These are phyloP conservation scores for Drosophila greeni DNA, from an alignment of 2,888 invertebrate genomes.

Conservation along the genomic window DNA sequence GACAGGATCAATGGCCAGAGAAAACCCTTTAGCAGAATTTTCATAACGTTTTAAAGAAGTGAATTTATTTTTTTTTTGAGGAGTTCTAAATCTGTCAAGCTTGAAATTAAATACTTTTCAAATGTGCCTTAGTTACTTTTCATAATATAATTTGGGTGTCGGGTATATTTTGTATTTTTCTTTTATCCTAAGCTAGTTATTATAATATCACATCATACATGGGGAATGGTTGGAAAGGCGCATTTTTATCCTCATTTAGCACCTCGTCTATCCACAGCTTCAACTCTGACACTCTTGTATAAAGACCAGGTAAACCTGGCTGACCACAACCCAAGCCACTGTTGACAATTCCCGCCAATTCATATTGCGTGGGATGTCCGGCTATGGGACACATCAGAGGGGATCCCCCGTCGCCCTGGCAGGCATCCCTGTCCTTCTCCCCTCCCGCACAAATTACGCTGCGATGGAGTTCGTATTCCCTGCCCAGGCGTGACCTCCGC, in stretches of 20 bases:
- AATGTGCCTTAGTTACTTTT: not conserved
- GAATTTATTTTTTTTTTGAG: not conserved
- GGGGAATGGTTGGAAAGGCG: not conserved
- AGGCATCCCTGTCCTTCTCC: not conserved
- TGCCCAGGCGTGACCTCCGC: not conserved
- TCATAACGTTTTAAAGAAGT: not conserved
- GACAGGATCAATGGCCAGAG: too few relatives aligned
- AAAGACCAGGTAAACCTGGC: not conserved
- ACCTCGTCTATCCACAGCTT: conserved; percentile 4
- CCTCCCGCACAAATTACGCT: conserved; percentile 7
- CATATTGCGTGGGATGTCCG: not conserved
- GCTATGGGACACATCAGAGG: conserved; percentile 19
- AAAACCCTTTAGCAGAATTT: too few relatives aligned
- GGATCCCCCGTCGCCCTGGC: conserved; percentile 11
- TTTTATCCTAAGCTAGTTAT: not conserved
- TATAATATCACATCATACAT: not conserved
- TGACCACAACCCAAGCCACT: not conserved
- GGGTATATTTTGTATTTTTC: too few relatives aligned
- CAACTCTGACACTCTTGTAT: not conserved
- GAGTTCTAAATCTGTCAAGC: not conserved
- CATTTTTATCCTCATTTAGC: not conserved
- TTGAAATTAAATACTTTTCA: not conserved
- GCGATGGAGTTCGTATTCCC: not conserved
- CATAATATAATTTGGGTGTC: not conserved
- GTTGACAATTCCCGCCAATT: conserved; percentile 14